Percentiles rank a stretch among this genome's conserved stretches.
Conservation (phyloP, 2,888 invertebrate genomes). For the Itoplectis maculator region DNA sequence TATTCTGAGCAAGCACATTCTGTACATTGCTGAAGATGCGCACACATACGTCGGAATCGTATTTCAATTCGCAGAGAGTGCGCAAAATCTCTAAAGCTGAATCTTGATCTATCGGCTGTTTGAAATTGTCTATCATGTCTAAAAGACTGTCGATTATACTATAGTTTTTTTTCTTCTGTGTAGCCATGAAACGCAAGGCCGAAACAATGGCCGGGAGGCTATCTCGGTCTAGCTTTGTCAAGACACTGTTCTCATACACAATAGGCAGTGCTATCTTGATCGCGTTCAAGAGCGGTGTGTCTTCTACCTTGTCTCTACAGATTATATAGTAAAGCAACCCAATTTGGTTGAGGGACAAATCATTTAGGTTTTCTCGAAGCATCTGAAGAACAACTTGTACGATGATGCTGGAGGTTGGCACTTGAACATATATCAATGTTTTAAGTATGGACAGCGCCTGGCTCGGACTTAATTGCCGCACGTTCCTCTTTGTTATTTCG, state of each 20-base stretch:
- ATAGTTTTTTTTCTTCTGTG: constrained; percentile 51
- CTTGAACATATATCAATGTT: constrained; percentile 86
- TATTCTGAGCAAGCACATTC: constrained; percentile 29
- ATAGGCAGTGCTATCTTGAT: constrained; percentile 88
- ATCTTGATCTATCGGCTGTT: background rate
- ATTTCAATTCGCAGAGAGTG: constrained; percentile 9
- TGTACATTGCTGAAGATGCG: constrained; percentile 19
- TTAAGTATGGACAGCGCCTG: constrained; percentile 88
- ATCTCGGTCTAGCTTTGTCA: constrained; percentile 86
- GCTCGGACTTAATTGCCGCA: constrained; percentile 85
- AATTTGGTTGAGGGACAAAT: constrained; percentile 87
- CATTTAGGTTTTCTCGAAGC: constrained; percentile 87
- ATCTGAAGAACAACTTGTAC: constrained; percentile 88
- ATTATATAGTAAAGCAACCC: constrained; percentile 88
- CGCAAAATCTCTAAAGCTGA: constrained; percentile 25
- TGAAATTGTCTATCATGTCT: constrained; percentile 45
- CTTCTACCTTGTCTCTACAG: constrained; percentile 84
- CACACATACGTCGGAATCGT: background rate
- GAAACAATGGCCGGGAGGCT: constrained; percentile 86
- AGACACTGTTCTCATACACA: constrained; percentile 88
- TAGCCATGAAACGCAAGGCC: constrained; percentile 85
- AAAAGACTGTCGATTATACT: constrained; percentile 9
- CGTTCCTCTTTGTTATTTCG: constrained; percentile 83
- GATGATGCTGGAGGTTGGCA: constrained; percentile 87
- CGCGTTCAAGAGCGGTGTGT: constrained; percentile 87